Conservation (phyloP, 2,113 vertebrate genomes). For the Rhinogobius similis region DNA sequence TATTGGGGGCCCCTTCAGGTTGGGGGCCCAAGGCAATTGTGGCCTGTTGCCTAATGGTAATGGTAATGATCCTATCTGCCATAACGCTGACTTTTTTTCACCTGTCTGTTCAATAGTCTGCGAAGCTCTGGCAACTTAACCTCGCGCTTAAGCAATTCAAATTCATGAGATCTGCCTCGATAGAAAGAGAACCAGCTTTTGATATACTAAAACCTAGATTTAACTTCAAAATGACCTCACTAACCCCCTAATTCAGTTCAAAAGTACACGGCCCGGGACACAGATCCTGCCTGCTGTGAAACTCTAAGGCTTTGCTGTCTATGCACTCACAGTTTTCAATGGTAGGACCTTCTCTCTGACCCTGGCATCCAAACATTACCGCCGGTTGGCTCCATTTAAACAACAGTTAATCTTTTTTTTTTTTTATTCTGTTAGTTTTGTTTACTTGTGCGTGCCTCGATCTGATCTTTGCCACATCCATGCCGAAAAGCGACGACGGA, state of each 20-base stretch:
- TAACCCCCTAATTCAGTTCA: slow-evolving; percentile 6
- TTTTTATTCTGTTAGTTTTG: slow-evolving; percentile 50
- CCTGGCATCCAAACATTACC: slow-evolving; percentile 32
- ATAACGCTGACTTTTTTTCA: not conserved
- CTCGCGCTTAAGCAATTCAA: not conserved
- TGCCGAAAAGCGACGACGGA: slow-evolving; percentile 33
- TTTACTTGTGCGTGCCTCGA: slow-evolving; percentile 42
- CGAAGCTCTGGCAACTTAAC: not conserved
- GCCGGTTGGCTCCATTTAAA: slow-evolving; percentile 4
- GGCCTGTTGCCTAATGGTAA: too few species aligned
- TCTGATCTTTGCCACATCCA: slow-evolving; percentile 41
- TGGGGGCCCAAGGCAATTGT: too few species aligned
- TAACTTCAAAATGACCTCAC: not conserved
- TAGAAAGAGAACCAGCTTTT: not conserved
- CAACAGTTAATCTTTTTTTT: slow-evolving; percentile 37
- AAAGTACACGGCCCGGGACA: not conserved
- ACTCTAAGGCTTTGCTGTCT: slow-evolving; percentile 3
- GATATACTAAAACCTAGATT: not conserved
- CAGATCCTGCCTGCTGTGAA: not conserved
- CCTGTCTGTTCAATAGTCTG: not conserved
- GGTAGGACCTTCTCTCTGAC: slow-evolving; percentile 30
- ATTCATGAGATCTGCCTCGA: slow-evolving; percentile 1
- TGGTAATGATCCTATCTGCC: too few species aligned
- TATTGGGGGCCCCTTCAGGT: too few species aligned
- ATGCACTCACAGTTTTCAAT: slow-evolving; percentile 17